phyloP scores from a whole-genome alignment of 2,113 vertebrate genomes.

The Gallinago undulata region DNA sequence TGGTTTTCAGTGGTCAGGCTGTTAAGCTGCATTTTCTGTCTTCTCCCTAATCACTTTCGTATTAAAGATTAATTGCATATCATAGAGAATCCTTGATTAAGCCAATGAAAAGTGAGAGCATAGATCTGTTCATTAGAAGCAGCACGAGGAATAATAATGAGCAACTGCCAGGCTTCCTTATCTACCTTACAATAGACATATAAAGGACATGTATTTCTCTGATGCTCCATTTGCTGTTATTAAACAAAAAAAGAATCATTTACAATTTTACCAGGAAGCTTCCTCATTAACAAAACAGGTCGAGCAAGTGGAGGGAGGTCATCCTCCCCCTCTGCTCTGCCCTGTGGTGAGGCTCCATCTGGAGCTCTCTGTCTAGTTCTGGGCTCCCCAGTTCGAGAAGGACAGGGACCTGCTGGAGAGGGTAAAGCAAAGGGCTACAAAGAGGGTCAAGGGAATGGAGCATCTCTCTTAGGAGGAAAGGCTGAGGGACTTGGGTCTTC shows the following conservation, averaged over 20 bases:
- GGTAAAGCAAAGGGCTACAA: too few species aligned
- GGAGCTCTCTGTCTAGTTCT: too few species aligned
- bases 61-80: slow-evolving; percentile 61
- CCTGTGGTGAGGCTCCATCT: too few species aligned
- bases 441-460: too few species aligned
- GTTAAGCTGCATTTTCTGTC: slow-evolving; percentile 16
- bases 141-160: not conserved
- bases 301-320: too few species aligned
- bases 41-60: slow-evolving; percentile 38
- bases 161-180: not conserved
- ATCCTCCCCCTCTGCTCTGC: too few species aligned
- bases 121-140: slow-evolving; percentile 32
- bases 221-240: slow-evolving; percentile 7
- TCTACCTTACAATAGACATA: not conserved
- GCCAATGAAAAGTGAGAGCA: slow-evolving; percentile 44
- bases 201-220: not conserved
- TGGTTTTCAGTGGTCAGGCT: not conserved
- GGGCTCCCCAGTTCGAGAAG: too few species aligned
- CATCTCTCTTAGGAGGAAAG: too few species aligned
- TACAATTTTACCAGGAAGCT: not conserved
- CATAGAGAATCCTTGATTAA: slow-evolving; percentile 59
- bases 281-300: not conserved
- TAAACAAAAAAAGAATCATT: not conserved
- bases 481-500: too few species aligned
- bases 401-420: too few species aligned